phyloP scores from a whole-genome alignment of 1,140 invertebrate genomes.

The Gryllus bimaculatus region DNA sequence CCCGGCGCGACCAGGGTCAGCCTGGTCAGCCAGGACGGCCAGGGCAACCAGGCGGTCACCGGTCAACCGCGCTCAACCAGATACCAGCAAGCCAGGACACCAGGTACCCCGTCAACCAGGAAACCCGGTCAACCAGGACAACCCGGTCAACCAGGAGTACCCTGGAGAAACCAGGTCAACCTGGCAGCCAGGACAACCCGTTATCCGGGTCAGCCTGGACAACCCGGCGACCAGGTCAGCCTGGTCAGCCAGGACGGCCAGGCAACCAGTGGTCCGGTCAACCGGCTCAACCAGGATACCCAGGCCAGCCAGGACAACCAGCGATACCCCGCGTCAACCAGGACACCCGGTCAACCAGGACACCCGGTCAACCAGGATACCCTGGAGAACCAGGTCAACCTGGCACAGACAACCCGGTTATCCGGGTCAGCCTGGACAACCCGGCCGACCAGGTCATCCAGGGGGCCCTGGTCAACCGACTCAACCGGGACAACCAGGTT shows the following conservation, averaged over 20 bases:
- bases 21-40: slow-evolving; percentile 23
- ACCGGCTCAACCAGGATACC: slow-evolving; percentile 24
- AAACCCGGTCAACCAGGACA: slow-evolving; percentile 26
- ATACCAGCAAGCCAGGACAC: slow-evolving; percentile 28
- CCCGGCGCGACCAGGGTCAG: slow-evolving; percentile 22
- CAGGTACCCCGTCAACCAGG: too few species aligned
- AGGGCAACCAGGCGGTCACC: slow-evolving; percentile 22
- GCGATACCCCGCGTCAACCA: slow-evolving; percentile 4
- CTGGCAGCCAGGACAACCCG: slow-evolving; percentile 17
- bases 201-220: slow-evolving; percentile 17
- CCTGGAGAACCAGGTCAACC: slow-evolving; percentile 24
- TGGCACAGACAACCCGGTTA: slow-evolving; percentile 24
- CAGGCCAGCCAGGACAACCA: slow-evolving; percentile 23
- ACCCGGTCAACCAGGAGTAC: slow-evolving; percentile 19
- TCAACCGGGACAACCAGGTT: slow-evolving; percentile 20
- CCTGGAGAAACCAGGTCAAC: slow-evolving; percentile 21
- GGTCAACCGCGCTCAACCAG: slow-evolving; percentile 17
- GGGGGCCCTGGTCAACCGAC: slow-evolving; percentile 27
- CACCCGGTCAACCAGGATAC: slow-evolving; percentile 23
- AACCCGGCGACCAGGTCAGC: slow-evolving; percentile 12
- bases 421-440: slow-evolving; percentile 28
- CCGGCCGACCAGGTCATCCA: slow-evolving; percentile 26
- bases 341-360: slow-evolving; percentile 19
- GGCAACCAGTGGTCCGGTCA: slow-evolving; percentile 24
- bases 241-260: slow-evolving; percentile 18